Percentiles rank a stretch among this genome's conserved stretches.
phyloP scores from a whole-genome alignment of 35 echinoderm and acorn worm species.

The Eucidaris tribuloides region DNA sequence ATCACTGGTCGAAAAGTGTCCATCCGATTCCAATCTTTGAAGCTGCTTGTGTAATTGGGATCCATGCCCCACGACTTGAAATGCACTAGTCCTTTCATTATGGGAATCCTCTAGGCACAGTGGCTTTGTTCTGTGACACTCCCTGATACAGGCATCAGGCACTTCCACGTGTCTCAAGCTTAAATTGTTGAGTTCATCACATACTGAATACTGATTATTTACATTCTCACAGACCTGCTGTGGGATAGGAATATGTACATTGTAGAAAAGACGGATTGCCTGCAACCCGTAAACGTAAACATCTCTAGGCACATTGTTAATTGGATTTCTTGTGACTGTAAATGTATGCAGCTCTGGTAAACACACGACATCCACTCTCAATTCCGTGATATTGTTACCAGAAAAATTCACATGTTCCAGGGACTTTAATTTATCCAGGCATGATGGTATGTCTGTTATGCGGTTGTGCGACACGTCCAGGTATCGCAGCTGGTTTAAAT shows the following conservation, averaged over 20 bases:
- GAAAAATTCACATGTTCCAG: slow-evolving; percentile 81
- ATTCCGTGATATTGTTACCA: slow-evolving; percentile 57
- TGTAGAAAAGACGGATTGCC: slow-evolving; percentile 65
- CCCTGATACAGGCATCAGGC: too few relatives aligned
- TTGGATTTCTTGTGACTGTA: slow-evolving; percentile 67
- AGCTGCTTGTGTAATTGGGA: not conserved
- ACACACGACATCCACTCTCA: slow-evolving; percentile 29
- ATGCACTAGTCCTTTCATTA: slow-evolving; percentile 16
- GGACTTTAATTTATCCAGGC: slow-evolving; percentile 43
- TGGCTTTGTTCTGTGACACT: too few relatives aligned
- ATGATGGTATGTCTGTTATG: slow-evolving; percentile 44
- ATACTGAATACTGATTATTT: slow-evolving; percentile 1
- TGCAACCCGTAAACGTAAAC: slow-evolving; percentile 85
- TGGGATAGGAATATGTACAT: slow-evolving; percentile 24
- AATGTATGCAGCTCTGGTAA: slow-evolving; percentile 49
- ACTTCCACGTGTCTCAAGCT: too few relatives aligned
- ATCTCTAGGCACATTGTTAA: slow-evolving; percentile 72
- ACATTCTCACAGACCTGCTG: not conserved
- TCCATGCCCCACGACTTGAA: not conserved
- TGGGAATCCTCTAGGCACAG: not conserved
- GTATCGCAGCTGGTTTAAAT: slow-evolving; percentile 22
- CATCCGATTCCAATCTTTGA: slow-evolving; percentile 37
- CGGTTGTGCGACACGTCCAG: slow-evolving; percentile 84
- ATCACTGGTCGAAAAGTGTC: slow-evolving; percentile 77
- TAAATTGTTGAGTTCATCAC: slow-evolving; percentile 51